phyloP scores from a whole-genome alignment of 2,113 vertebrate genomes.

The Sinocyclocheilus grahami region DNA sequence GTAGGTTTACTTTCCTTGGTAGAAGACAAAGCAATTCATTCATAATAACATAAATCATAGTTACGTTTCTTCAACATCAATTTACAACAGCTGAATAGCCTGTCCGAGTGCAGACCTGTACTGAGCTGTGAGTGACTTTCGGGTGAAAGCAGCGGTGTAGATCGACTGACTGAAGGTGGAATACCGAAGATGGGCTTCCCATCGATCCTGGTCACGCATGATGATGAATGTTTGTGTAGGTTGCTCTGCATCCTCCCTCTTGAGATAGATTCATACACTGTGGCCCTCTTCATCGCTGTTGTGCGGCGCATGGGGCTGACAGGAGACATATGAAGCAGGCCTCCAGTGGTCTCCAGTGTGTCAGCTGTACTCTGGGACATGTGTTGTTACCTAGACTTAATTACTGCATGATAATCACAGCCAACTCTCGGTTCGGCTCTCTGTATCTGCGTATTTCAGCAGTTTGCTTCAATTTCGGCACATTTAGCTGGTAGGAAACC shows the following conservation, averaged over 20 bases:
- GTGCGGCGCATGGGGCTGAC: neutral
- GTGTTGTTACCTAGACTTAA: constrained; percentile 41
- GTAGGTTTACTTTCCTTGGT: no score
- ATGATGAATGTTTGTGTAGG: constrained; percentile 52
- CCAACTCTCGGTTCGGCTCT: neutral
- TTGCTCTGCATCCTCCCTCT: constrained; percentile 50
- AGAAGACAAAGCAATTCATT: no score
- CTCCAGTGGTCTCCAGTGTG: neutral
- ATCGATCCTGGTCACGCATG: constrained; percentile 56
- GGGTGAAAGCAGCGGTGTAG: no score
- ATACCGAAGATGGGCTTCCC: constrained; percentile 47
- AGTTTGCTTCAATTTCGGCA: neutral
- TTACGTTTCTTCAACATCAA: no score
- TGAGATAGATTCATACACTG: constrained; percentile 56
- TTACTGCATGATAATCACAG: constrained; percentile 24
- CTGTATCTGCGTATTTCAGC: neutral
- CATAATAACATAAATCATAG: no score
- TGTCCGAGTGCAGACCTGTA: no score
- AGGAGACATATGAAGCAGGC: constrained; percentile 18
- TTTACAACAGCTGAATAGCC: no score
- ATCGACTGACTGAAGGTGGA: constrained; percentile 49
- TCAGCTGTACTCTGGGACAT: constrained; percentile 8
- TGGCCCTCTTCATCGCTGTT: constrained; percentile 26
- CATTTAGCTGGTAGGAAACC: neutral
- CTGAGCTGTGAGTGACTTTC: no score